phyloP scores from a whole-genome alignment of 1,140 invertebrate species.

The Latrodectus geometricus region DNA sequence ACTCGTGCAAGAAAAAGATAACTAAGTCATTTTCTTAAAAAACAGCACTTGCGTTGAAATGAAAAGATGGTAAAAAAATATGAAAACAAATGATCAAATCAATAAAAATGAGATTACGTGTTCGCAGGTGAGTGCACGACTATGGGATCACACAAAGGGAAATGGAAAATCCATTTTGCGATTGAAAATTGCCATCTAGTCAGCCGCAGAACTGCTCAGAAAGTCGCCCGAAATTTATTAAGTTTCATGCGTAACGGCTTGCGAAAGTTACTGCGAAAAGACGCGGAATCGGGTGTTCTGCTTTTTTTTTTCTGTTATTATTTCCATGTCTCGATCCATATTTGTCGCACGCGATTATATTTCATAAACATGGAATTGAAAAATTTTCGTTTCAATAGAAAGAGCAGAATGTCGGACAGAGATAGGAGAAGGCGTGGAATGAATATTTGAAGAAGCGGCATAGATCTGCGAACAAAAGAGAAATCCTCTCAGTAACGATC shows the following conservation, averaged over 20 bases:
- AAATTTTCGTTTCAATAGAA: not conserved
- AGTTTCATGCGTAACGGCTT: not conserved
- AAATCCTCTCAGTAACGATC: not conserved
- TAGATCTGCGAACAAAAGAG: not conserved
- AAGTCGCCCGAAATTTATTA: constrained; percentile 30
- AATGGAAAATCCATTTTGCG: constrained; percentile 24
- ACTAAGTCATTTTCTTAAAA: not conserved
- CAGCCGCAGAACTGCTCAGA: not conserved
- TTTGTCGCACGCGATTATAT: constrained; percentile 41
- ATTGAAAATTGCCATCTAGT: constrained; percentile 22
- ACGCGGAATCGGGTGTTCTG: not conserved
- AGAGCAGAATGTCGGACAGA: not conserved
- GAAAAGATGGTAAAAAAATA: not conserved
- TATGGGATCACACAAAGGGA: constrained; percentile 20
- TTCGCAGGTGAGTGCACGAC: not conserved
- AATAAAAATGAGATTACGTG: not conserved
- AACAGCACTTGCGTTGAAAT: not conserved
- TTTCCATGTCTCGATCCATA: not conserved
- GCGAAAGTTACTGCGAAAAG: not conserved
- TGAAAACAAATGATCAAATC: not conserved
- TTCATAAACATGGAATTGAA: constrained; percentile 37
- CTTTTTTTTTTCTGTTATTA: not conserved
- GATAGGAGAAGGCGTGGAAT: constrained; percentile 1
- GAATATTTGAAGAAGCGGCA: constrained; percentile 25
- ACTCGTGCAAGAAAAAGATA: no score